Evolutionary conservation across 2,113 vertebrate species (phyloP), one percentile per base, ranked within the genome.

Genomic region (Marcusenius ussheri): DNA sequence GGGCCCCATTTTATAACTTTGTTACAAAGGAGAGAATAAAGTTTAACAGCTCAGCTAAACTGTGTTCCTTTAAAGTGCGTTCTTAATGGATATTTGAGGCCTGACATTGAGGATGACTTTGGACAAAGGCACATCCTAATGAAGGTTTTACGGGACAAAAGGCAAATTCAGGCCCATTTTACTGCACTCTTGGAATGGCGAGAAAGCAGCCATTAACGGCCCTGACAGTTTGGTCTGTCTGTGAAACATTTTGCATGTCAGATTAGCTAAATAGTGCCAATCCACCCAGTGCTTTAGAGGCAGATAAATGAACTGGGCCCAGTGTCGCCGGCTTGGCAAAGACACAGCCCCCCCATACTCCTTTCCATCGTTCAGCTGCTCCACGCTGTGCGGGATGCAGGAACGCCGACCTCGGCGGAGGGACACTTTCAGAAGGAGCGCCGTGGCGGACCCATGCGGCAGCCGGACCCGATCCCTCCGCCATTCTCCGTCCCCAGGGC

Each of bases 11-110:
- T 87, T 87, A 53, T 87, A 86, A 86, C 45, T 87, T 51, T 87
- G 85, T 39, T 87, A 87, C 85, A 87, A 87, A 87, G 85, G 50
- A 27, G 85, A 87, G 50, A 53, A 87, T 87, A 87, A 87, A 87
- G 85, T 87, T 87, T 87, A 53, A 87, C 47, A 53, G 49, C 49
- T 87, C 85, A 87, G 50, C 85, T 87, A 87, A 87, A 87, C 85
- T 87, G 47, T 86, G 83, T 31, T 50, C 24, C 50, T 87, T 84
- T 35, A 87, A 87, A 87, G 10, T 39, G 50, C 50, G 85, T 87
- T 56, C 31, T 87, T 87, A 87, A 87, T 87, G 50, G 50, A 27
- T n/a, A 87, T 87, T 56, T 87, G 24, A 87, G n/a, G 85, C n/a
- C n/a, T 87, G 85, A 87, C 85, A 87, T 53, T 87, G 85, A 88